Base-by-base conservation (phyloP, 1,140 invertebrate genomes). In the Caerostris extrusa region DNA sequence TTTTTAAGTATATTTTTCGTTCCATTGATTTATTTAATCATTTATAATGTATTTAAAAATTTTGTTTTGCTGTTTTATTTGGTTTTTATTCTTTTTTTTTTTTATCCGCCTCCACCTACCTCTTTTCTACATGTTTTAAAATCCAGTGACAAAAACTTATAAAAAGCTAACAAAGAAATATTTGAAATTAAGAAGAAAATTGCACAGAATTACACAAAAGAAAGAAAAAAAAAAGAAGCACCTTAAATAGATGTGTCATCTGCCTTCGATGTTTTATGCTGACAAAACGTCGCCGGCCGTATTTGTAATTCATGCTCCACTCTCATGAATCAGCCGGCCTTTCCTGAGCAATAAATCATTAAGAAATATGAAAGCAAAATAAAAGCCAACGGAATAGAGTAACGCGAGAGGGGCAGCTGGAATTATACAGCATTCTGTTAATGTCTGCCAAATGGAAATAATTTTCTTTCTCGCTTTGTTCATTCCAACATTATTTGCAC, bases 341-440 rank as follows among this genome's bases (percentile, higher is more conserved):
- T 85, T 85, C 82, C 82, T 85, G 82, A 19, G 82, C 19, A 8
- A 60, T 85, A 85, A 85, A 85, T 85, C 82, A 85, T 85, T 60
- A 85, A 85, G 82, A 85, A 85, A 85, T 58, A 85, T 85, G 82
- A 60, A 85, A 58, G 17, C 55, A 10, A 77, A 50, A 77, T 12
- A 77, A 77, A 77, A 77, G 50, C 8, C 69, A 12, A 77, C 69
- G 8, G 69, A 10, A 77, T 50, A 34, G 50, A 77, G 69, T 50
- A 77, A 77, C 69, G 7, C 34, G 69, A 77, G 19, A 50, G 19
- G 69, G 34, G 69, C 69, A 77, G 69, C 69, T 77, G 69, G 69
- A 77, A 77, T 77, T 77, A 77, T 77, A 77, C 8, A 50, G 19
- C 7, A 77, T 77, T 77, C 69, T 77, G 69, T 10, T 77, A 53